phyloP scores from a whole-genome alignment of 2,888 invertebrate genomes.

The Syrphus vitripennis region DNA sequence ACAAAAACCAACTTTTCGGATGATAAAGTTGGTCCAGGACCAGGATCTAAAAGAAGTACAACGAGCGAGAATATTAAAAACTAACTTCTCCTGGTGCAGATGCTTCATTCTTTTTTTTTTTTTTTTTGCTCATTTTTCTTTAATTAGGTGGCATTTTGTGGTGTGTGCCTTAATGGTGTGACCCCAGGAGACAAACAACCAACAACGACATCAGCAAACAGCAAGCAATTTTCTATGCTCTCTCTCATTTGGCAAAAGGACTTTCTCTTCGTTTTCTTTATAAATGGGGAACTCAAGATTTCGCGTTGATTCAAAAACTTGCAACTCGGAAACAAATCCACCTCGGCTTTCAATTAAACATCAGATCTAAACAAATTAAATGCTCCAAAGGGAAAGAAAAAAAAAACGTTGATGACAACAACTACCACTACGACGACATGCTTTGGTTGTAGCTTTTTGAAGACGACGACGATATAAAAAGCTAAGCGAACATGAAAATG shows the following conservation, averaged over 20 bases:
- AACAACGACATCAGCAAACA: background rate
- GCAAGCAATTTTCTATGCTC: too few relatives aligned
- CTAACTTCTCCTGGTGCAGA: background rate
- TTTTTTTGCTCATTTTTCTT: slow-evolving; percentile 1
- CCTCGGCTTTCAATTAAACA: slow-evolving; percentile 44
- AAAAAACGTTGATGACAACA: background rate
- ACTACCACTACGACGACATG: background rate
- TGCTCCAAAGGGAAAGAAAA: slow-evolving; percentile 30
- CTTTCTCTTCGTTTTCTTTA: slow-evolving; percentile 53
- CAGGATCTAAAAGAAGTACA: background rate
- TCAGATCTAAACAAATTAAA: slow-evolving; percentile 64
- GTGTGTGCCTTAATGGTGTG: slow-evolving; percentile 50
- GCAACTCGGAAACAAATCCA: slow-evolving; percentile 42
- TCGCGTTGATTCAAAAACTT: slow-evolving; percentile 62
- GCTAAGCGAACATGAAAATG: slow-evolving; percentile 1
- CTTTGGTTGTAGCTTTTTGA: background rate
- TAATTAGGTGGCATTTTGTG: slow-evolving; percentile 62
- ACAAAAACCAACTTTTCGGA: slow-evolving; percentile 5
- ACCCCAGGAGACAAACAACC: slow-evolving; percentile 3
- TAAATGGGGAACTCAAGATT: slow-evolving; percentile 53
- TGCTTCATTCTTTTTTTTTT: background rate
- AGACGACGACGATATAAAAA: background rate
- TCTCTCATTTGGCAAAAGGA: background rate
- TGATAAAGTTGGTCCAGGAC: slow-evolving; percentile 12
- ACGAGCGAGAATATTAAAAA: background rate